Conservation (phyloP, 1,140 invertebrate species). For the Pristionchus pacificus region DNA sequence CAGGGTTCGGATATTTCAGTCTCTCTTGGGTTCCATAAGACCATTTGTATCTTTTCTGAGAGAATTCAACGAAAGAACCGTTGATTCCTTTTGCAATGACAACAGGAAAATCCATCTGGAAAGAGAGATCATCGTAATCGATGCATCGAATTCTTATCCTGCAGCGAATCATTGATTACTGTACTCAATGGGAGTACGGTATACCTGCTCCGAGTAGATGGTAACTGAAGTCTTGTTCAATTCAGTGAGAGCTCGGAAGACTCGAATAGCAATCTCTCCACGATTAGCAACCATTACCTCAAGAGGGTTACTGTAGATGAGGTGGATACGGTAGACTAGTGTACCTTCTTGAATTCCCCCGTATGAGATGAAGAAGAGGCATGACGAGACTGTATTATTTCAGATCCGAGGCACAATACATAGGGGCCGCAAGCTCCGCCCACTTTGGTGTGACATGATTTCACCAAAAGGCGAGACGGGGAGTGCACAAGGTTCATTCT, state of each 20-base stretch:
- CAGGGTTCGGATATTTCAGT: slow-evolving; percentile 6
- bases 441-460: too few species aligned
- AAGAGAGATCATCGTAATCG: not conserved
- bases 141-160: not conserved
- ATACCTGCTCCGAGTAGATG: slow-evolving; percentile 88
- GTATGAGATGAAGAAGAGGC: too few species aligned
- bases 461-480: too few species aligned
- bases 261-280: slow-evolving; percentile 90
- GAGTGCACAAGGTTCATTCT: too few species aligned
- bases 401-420: too few species aligned
- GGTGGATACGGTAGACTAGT: too few species aligned
- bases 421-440: too few species aligned
- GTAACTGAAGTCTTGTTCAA: slow-evolving; percentile 92
- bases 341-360: too few species aligned
- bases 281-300: slow-evolving; percentile 60
- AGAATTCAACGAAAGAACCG: slow-evolving; percentile 4
- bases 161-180: too few species aligned
- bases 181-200: too few species aligned
- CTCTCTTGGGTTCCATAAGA: slow-evolving; percentile 8
- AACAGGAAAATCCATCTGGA: slow-evolving; percentile 26
- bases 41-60: slow-evolving; percentile 21
- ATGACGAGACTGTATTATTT: too few species aligned
- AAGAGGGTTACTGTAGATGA: not conserved
- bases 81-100: slow-evolving; percentile 7
- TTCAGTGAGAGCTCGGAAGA: slow-evolving; percentile 95